Percentiles rank a stretch among this genome's conserved stretches.
phyloP scores from a whole-genome alignment of 2,888 invertebrate genomes.

The Glaucopsyche alexis region DNA sequence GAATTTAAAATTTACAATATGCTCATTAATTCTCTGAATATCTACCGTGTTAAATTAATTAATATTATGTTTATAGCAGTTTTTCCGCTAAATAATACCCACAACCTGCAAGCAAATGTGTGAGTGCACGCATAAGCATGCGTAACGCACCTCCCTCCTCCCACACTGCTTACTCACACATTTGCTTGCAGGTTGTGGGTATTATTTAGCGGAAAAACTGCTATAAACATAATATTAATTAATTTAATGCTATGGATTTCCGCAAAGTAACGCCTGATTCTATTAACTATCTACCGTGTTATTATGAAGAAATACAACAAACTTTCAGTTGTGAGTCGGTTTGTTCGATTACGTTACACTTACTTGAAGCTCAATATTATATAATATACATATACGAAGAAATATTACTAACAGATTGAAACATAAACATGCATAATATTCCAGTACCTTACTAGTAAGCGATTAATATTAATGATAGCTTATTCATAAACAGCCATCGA shows the following conservation, averaged over 20 bases:
- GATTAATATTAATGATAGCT: neutral
- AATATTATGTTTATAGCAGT: too few relatives aligned
- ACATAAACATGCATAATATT: neutral
- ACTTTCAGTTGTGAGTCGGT: neutral
- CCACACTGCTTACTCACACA: too few relatives aligned
- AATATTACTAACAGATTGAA: neutral
- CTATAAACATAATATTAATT: too few relatives aligned
- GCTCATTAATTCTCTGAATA: neutral
- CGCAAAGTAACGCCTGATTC: too few relatives aligned
- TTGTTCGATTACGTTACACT: neutral
- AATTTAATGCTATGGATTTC: too few relatives aligned
- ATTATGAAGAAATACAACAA: neutral
- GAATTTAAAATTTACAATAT: neutral
- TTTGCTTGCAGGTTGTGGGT: too few relatives aligned
- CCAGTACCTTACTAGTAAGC: neutral
- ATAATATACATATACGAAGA: neutral
- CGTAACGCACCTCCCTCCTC: too few relatives aligned
- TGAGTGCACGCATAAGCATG: too few relatives aligned
- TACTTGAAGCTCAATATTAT: neutral
- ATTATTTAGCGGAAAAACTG: too few relatives aligned
- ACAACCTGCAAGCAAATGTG: too few relatives aligned
- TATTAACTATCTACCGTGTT: neutral
- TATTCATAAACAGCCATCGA: neutral
- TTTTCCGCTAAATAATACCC: too few relatives aligned
- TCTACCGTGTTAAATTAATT: neutral